These are phyloP conservation scores for Conus canariensis DNA, from an alignment of 2,888 invertebrate genomes.

Conservation along the genomic window DNA sequence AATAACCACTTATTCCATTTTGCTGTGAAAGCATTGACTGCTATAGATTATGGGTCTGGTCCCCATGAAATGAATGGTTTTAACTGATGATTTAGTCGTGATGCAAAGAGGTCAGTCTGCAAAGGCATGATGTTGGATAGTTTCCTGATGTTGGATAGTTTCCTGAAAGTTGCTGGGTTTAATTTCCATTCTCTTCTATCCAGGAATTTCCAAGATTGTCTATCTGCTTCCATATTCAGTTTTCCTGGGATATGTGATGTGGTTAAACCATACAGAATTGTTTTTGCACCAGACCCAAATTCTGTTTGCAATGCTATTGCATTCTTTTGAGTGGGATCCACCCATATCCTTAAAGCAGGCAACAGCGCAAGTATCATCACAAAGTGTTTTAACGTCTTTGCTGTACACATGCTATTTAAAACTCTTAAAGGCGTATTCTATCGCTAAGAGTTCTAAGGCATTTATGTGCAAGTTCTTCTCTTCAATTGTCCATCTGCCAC, in stretches of 20 bases:
- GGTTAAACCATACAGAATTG: background rate
- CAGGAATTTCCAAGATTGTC: background rate
- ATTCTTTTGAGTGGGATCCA: background rate
- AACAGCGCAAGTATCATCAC: constrained; percentile 23
- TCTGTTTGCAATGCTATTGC: background rate
- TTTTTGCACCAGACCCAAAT: constrained; percentile 6
- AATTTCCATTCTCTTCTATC: background rate
- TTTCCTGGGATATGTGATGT: background rate
- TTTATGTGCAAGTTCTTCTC: background rate
- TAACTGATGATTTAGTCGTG: constrained; percentile 25
- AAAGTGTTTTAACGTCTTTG: background rate
- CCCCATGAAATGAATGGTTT: constrained; percentile 28
- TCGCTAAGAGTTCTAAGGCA: constrained; percentile 8
- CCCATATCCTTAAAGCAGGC: background rate
- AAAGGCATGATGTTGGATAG: background rate
- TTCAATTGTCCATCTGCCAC: constrained; percentile 1
- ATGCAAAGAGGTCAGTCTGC: constrained; percentile 42
- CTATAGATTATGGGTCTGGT: constrained; percentile 36
- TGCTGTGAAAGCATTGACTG: constrained; percentile 41
- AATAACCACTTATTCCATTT: constrained; percentile 16
- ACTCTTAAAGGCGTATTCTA: background rate
- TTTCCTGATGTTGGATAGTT: background rate
- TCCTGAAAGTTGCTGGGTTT: background rate
- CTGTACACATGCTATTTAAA: background rate
- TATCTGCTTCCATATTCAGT: background rate